Conservation (phyloP, 2,797 vertebrate species). For the Mormyrops boulengeri region DNA sequence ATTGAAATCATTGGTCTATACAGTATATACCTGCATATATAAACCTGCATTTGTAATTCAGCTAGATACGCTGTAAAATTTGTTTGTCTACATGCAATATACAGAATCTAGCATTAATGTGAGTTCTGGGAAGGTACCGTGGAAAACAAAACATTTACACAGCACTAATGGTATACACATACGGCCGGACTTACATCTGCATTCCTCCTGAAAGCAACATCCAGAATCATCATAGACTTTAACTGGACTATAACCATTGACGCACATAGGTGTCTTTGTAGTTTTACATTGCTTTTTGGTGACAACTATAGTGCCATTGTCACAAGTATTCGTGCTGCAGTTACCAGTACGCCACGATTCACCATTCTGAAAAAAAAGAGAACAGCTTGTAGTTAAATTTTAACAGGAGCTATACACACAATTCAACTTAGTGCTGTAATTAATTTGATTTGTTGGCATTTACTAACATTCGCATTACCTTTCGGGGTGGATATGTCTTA, state of each 20-base stretch:
- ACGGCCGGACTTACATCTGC: constrained; percentile 55
- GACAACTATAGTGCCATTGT: constrained; percentile 50
- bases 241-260: constrained; percentile 59
- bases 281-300: constrained; percentile 45
- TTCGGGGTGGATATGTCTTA: constrained; percentile 33
- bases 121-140: background rate
- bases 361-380: constrained; percentile 28
- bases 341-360: constrained; percentile 62
- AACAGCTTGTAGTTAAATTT: background rate
- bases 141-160: background rate
- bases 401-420: background rate
- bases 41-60: background rate
- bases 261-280: constrained; percentile 49
- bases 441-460: background rate
- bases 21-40: background rate
- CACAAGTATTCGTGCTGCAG: constrained; percentile 68
- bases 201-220: constrained; percentile 74
- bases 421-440: background rate
- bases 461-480: constrained; percentile 34
- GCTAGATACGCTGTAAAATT: background rate
- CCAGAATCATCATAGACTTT: constrained; percentile 54
- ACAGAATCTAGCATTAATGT: background rate
- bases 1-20: background rate
- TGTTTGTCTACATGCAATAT: background rate
- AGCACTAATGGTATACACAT: background rate